phyloP scores from a whole-genome alignment of 1,140 invertebrate species.

The Diabrotica undecimpunctata region DNA sequence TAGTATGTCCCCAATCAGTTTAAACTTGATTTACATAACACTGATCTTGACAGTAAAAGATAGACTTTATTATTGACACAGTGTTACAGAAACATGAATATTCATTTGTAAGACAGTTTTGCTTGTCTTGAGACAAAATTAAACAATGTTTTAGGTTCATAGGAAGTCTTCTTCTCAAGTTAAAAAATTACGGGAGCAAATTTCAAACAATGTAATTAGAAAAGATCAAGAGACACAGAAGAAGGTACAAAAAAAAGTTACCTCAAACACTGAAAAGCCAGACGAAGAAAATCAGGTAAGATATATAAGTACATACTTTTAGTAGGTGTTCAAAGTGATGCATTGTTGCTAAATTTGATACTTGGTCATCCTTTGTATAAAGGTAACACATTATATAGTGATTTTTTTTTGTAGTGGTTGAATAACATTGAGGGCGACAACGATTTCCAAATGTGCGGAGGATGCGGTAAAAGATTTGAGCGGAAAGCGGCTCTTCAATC shows the following conservation, averaged over 20 bases:
- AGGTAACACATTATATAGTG: no score
- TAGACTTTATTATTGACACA: no score
- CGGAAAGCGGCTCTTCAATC: slow-evolving; percentile 61
- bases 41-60: no score
- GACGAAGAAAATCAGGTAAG: slow-evolving; percentile 52
- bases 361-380: no score
- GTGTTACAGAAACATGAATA: no score
- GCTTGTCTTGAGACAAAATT: no score
- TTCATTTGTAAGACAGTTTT: no score
- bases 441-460: slow-evolving; percentile 59
- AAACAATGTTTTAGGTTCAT: slow-evolving; percentile 60
- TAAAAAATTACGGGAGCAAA: slow-evolving; percentile 54
- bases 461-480: slow-evolving; percentile 65
- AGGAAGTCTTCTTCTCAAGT: slow-evolving; percentile 61
- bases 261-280: slow-evolving; percentile 48
- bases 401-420: slow-evolving; percentile 53
- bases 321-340: no score
- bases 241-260: slow-evolving; percentile 36
- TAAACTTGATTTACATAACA: no score
- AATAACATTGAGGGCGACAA: slow-evolving; percentile 56
- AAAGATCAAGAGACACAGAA: slow-evolving; percentile 51
- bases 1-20: no score
- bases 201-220: slow-evolving; percentile 56
- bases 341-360: no score
- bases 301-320: no score